Conservation (phyloP, 2,797 vertebrate species). For the Lindbergichthys nudifrons region DNA sequence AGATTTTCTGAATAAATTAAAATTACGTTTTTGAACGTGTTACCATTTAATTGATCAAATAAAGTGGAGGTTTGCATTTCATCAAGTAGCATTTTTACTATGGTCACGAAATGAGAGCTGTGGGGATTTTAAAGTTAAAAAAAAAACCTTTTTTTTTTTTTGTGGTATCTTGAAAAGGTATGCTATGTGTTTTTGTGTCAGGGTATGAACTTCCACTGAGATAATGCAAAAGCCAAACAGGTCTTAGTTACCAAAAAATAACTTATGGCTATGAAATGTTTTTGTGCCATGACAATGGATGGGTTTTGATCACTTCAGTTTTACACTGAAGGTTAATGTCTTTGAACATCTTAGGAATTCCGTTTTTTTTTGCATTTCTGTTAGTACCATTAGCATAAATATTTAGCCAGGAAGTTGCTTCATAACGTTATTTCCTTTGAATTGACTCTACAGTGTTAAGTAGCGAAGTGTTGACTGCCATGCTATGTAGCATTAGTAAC, state of each 20-base stretch:
- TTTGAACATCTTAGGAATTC: background rate
- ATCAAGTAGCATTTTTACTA: conserved; percentile 9
- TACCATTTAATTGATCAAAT: background rate
- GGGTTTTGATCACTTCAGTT: too few relatives aligned
- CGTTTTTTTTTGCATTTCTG: background rate
- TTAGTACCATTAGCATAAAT: background rate
- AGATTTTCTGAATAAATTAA: too few relatives aligned
- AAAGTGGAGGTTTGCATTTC: conserved; percentile 9
- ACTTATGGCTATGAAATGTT: background rate
- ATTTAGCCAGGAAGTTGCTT: background rate
- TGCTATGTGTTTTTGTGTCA: background rate
- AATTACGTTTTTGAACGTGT: too few relatives aligned
- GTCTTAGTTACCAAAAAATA: background rate
- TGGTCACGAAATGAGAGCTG: background rate
- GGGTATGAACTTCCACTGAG: background rate
- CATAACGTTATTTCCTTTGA: background rate
- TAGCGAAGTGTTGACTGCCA: background rate
- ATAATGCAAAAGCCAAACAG: background rate
- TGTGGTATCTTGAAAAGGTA: too few relatives aligned
- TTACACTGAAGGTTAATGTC: background rate
- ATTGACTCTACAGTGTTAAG: background rate
- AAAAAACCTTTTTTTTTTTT: too few relatives aligned
- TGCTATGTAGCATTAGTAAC: background rate
- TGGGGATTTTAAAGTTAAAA: background rate
- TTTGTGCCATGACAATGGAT: background rate